Evolutionary conservation across 2,888 invertebrate species (phyloP), one percentile per base, ranked within the genome.

Genomic region (Argyresthia goedartella): DNA sequence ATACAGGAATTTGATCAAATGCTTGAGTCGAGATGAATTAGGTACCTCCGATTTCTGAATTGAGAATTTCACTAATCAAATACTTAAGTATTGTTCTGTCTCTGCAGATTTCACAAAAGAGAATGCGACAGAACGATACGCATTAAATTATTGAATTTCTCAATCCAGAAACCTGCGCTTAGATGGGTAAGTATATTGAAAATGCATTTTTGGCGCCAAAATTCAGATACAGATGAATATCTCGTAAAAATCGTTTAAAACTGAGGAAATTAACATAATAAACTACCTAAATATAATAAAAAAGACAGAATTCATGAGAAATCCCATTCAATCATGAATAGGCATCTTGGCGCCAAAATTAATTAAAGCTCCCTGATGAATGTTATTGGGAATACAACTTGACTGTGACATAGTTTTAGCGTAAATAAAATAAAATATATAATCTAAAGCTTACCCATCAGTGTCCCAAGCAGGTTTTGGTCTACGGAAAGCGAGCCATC

Each of bases 401-500:
- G 8, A 34, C n/a, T 35, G 15, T 48, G 34, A 10, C 35, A 4
- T 8, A 47, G 34, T 8, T n/a, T 34, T 47, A 8, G 47, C 49
- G n/a, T 39, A 16, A 4, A 6, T 1, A 39, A 15, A 11, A 39
- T 9, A 3, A 39, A 39, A 46, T 46, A 15, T 45, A 10, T 33
- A 46, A 33, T 33, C 7, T 11, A 25, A 46, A 52, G 80, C 89
- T 89, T 88, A 95, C 95, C 92, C 81, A 95, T 89, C 59, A 94
- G 88, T 63, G 91, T 92, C 64, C 94, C 92, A 56, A 95, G 89
- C 60, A 93, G 91, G 64, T 92, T 91, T 69, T 92, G 92, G 78
- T 95, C 95, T 44, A 94, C 92, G 55, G 93, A 92, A 57, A 96
- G 88, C 56, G 91, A 91, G 63, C 95, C 95, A 90, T 95, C 95